A percentile compares a stretch with the other conserved stretches of the same genome.
Conservation (phyloP, 2,797 vertebrate species). For the Notamacropus eugenii region DNA sequence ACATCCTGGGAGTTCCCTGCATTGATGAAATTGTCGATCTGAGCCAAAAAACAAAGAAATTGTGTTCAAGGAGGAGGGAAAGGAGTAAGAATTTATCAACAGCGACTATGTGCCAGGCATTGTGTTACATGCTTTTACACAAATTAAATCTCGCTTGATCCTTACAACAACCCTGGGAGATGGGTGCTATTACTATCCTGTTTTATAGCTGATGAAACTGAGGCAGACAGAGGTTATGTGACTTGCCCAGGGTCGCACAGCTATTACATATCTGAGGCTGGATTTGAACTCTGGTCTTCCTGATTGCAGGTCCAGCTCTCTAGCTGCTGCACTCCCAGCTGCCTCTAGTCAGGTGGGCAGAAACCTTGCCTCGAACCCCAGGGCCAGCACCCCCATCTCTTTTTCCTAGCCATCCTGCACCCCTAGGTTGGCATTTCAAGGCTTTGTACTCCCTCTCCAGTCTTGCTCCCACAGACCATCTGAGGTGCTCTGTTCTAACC, state of each 20-base stretch:
- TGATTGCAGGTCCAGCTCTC: not conserved
- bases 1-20: conserved; percentile 21
- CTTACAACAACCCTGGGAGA: not conserved
- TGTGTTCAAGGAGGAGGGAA: not conserved
- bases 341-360: not conserved
- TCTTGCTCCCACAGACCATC: too few relatives aligned
- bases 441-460: too few relatives aligned
- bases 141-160: not conserved
- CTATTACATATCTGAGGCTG: not conserved
- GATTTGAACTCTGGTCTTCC: not conserved
- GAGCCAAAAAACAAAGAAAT: not conserved
- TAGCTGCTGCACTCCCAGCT: not conserved
- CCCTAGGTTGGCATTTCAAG: not conserved
- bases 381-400: too few relatives aligned
- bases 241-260: not conserved
- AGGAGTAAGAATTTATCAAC: not conserved
- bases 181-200: not conserved
- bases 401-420: too few relatives aligned
- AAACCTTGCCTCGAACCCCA: conserved; percentile 6
- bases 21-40: not conserved
- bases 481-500: too few relatives aligned
- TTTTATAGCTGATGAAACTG: not conserved
- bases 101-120: not conserved
- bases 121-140: not conserved
- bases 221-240: not conserved